Percentiles rank a stretch among this genome's conserved stretches.
These are phyloP conservation scores for Nestor notabilis DNA, from an alignment of 2,113 vertebrate genomes.

Conservation along the genomic window DNA sequence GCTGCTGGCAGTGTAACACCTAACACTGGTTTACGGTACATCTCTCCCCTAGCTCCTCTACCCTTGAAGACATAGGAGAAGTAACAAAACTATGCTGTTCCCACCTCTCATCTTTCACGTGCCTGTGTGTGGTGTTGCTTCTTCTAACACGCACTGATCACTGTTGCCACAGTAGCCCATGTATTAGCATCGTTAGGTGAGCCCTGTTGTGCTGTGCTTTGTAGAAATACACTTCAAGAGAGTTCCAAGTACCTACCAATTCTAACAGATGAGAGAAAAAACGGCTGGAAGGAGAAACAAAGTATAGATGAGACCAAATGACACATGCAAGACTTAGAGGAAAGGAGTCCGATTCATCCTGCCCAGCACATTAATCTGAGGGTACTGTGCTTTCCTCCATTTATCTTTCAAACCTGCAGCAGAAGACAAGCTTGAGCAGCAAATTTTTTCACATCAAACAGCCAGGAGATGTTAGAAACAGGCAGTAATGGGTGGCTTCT, in stretches of 20 bases:
- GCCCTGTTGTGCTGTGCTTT: background rate
- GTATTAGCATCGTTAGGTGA: background rate
- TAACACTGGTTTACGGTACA: background rate
- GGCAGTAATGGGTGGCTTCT: slow-evolving; percentile 3
- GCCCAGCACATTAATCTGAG: fast-evolving
- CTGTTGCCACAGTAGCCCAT: background rate
- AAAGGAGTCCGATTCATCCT: background rate
- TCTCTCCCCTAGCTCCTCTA: background rate
- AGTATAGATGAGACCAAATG: background rate
- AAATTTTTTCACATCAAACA: background rate
- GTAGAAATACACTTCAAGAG: background rate
- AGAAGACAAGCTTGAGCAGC: background rate
- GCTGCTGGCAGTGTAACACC: background rate
- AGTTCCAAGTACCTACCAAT: background rate
- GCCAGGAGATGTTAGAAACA: slow-evolving; percentile 9
- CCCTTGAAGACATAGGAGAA: background rate
- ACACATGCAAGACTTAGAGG: background rate
- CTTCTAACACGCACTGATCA: fast-evolving
- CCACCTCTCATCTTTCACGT: background rate
- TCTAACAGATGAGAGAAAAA: background rate
- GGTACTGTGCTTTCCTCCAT: background rate
- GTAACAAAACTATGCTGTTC: background rate
- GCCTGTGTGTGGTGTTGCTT: background rate
- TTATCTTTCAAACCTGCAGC: background rate
- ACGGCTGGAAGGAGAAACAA: background rate